Evolutionary conservation across 2,797 vertebrate species (phyloP).

Genomic region (Nyctalus aviator): DNA sequence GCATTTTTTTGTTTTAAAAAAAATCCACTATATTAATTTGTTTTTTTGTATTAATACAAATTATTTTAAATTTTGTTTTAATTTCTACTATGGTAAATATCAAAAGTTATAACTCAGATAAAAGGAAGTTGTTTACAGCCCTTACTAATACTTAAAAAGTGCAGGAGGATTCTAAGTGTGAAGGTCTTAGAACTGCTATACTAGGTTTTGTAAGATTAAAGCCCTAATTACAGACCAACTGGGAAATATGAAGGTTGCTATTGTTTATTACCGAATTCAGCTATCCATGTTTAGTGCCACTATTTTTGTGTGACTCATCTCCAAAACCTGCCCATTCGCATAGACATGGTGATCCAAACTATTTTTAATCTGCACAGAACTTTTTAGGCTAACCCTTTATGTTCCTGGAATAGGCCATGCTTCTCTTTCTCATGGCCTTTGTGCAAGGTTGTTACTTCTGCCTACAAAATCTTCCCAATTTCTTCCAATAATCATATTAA

Average conservation of each 20-base stretch:
- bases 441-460: background rate
- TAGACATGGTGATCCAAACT: background rate
- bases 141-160: conserved; percentile 28
- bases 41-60: background rate
- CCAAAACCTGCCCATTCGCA: background rate
- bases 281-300: background rate
- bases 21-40: background rate
- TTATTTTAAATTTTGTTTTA: conserved; percentile 30
- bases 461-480: background rate
- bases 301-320: background rate
- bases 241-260: conserved; percentile 4
- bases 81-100: conserved; percentile 24
- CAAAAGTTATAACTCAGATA: conserved; percentile 29
- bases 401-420: background rate
- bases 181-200: background rate
- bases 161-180: background rate
- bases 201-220: conserved; percentile 32
- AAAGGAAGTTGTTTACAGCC: background rate
- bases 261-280: conserved; percentile 24
- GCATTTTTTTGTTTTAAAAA: conserved; percentile 6
- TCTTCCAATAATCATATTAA: background rate
- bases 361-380: background rate
- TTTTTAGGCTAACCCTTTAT: conserved; percentile 3
- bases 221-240: background rate
- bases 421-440: background rate